Conservation (phyloP, 2,113 vertebrate genomes). For the Macrotus californicus region DNA sequence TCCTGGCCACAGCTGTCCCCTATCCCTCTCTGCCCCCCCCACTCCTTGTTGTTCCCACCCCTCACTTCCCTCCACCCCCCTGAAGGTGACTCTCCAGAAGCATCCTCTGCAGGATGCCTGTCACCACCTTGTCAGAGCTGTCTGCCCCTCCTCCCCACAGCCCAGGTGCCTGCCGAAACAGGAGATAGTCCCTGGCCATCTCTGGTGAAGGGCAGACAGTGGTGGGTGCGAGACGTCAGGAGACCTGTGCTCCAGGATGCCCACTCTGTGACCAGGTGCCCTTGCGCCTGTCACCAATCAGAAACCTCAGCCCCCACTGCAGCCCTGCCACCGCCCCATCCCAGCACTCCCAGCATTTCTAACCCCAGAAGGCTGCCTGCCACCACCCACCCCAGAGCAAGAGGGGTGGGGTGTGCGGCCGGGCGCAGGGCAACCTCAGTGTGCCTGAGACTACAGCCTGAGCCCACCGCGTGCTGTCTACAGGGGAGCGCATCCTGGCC, state of each 20-base stretch:
- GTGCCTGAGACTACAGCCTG: rapidly evolving
- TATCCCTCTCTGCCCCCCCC: rapidly evolving
- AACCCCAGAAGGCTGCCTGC: background rate
- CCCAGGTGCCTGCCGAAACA: background rate
- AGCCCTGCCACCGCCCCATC: background rate
- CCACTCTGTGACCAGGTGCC: background rate
- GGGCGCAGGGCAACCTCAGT: rapidly evolving
- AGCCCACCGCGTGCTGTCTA: rapidly evolving
- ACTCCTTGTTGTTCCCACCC: rapidly evolving
- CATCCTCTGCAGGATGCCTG: background rate
- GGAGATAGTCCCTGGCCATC: background rate
- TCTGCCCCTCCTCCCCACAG: background rate
- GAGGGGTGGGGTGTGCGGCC: rapidly evolving
- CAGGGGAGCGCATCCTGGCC: constrained; percentile 93
- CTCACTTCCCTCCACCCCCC: background rate
- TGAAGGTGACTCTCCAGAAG: constrained; percentile 38
- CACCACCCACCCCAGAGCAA: rapidly evolving
- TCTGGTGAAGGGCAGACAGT: background rate
- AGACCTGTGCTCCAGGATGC: background rate
- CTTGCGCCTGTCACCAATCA: background rate
- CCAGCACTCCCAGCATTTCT: background rate
- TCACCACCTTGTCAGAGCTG: constrained; percentile 17
- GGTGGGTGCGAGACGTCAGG: background rate
- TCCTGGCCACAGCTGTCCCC: background rate
- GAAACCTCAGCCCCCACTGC: background rate